Conservation (phyloP, 2,797 vertebrate genomes). For the Okamejei kenojei region DNA sequence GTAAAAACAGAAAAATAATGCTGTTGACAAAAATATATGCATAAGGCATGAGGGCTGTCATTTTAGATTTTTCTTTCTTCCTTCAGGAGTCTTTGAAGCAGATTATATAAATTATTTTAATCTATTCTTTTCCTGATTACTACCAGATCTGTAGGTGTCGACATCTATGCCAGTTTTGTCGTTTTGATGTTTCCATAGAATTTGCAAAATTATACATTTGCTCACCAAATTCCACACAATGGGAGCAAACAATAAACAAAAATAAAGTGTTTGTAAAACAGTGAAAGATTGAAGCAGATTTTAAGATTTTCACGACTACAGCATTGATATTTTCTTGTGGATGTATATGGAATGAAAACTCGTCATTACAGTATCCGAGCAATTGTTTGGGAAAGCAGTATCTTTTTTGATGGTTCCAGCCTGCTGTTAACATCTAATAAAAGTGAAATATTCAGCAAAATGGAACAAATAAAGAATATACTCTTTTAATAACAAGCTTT, state of each 20-base stretch:
- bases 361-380: background rate
- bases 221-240: background rate
- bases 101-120: constrained; percentile 2
- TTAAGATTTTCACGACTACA: background rate
- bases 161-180: no score
- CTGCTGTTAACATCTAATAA: constrained; percentile 7
- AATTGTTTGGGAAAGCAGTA: background rate
- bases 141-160: no score
- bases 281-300: background rate
- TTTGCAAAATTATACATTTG: background rate
- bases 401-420: background rate
- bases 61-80: background rate
- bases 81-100: constrained; percentile 3
- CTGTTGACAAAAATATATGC: constrained; percentile 10
- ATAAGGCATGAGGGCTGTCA: constrained; percentile 21
- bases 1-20: constrained; percentile 7
- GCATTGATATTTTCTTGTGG: background rate
- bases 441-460: background rate
- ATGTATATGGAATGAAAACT: constrained; percentile 16
- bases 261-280: background rate
- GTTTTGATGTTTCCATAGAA: background rate
- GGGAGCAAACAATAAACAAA: background rate
- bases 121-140: background rate
- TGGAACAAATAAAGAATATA: background rate
- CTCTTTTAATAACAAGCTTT: background rate